A percentile compares a stretch with the other conserved stretches of the same genome.
phyloP scores from a whole-genome alignment of 2,113 vertebrate genomes.

The Bos indicus region DNA sequence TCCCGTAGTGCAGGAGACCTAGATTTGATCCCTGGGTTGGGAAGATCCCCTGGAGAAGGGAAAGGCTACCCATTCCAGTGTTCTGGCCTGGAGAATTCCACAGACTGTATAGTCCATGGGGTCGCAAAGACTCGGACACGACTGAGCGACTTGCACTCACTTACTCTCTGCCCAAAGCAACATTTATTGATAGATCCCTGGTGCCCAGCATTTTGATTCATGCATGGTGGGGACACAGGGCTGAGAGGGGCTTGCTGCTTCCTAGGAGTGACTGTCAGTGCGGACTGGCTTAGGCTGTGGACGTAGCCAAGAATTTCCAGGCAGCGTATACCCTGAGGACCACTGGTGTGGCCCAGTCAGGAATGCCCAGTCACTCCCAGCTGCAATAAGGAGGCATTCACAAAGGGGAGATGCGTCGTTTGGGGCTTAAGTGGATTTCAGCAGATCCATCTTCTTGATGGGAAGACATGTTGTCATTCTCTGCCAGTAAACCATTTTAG shows the following conservation, averaged over 20 bases:
- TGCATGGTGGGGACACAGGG: not conserved
- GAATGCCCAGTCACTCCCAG: not conserved
- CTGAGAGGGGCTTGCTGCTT: not conserved
- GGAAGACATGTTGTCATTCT: not conserved
- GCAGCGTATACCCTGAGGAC: rapidly evolving
- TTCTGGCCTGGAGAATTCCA: too few relatives aligned
- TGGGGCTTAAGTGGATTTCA: rapidly evolving
- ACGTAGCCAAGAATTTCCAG: too few relatives aligned
- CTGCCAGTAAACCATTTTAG: not conserved
- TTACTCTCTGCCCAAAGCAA: not conserved
- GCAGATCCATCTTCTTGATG: not conserved
- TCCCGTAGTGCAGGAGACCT: too few relatives aligned
- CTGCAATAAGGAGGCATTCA: not conserved
- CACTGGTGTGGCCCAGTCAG: rapidly evolving
- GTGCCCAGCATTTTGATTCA: not conserved
- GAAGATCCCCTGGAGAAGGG: too few relatives aligned
- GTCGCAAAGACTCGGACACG: too few relatives aligned
- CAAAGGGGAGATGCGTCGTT: rapidly evolving
- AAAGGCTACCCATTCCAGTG: too few relatives aligned
- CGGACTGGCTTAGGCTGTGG: not conserved
- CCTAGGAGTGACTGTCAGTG: rapidly evolving
- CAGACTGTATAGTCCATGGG: too few relatives aligned
- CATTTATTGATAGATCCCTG: not conserved
- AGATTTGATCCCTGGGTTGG: too few relatives aligned
- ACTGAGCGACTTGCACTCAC: too few relatives aligned